Evolutionary conservation across 2,113 vertebrate genomes (phyloP), one percentile per base, ranked within the genome.

Genomic region (Clarias gariepinus): DNA sequence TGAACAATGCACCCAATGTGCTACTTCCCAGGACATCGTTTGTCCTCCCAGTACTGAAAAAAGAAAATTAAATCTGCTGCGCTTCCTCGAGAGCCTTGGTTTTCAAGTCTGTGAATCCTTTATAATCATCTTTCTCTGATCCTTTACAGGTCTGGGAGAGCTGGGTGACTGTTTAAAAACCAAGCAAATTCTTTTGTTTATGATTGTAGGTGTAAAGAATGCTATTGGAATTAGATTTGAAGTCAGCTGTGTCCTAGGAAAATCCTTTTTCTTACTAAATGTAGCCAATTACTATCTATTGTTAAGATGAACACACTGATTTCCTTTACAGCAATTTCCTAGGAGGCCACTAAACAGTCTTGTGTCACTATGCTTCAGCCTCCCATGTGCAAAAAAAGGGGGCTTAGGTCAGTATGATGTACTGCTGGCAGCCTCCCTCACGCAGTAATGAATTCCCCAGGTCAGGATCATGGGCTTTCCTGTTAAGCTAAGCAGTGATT

Each of bases 401-500:
- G 80, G 76, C 81, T 90, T 86, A 92, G 90, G 92, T 89, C 89
- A 94, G 93, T 93, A 91, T 92, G 91, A 93, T 92, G 92, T 90
- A 47, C 87, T 90, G 92, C 90, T 92, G 91, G 89, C 91, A 83
- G 91, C 91, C 90, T 92, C 92, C 91, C 92, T 90, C 91, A 87
- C 91, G 91, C 93, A 88, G 92, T 94, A 95, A 95, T 95, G 93
- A 95, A 94, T 95, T 94, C 94, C 94, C 95, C 90, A 92, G 94
- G 89, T 94, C 90, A 89, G 90, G 91, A 93, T 92, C 93, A 94
- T 93, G 92, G 87, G 92, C 91, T 90, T 92, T 94, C 93, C 92
- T 90, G 92, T 94, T 93, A 92, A 91, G 90, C 92, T 93, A 92
- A 92, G 92, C 94, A 93, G 94, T 95, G 94, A 95, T 94, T 94